Evolutionary conservation across 1,140 invertebrate species (phyloP).

Genomic region (Aethina tumida): DNA sequence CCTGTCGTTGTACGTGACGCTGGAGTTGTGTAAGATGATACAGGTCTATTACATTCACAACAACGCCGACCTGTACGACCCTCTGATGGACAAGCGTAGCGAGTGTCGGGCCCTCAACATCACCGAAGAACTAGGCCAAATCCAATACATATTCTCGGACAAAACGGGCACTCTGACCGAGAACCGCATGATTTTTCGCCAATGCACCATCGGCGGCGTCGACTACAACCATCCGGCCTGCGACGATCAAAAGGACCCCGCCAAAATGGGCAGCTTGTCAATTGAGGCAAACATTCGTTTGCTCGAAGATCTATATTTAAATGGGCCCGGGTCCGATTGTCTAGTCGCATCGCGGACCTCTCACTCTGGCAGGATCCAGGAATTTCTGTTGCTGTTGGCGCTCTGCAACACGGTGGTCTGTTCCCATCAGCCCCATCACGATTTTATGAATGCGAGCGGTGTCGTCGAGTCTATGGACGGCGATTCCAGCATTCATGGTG

Average conservation of each 20-base stretch:
- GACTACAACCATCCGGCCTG: conserved; percentile 70
- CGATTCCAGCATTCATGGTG: conserved; percentile 19
- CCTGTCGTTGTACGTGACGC: conserved; percentile 89
- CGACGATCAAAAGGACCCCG: background rate
- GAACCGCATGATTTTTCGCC: conserved; percentile 93
- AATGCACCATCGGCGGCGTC: conserved; percentile 78
- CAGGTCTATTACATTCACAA: conserved; percentile 95
- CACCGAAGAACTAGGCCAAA: conserved; percentile 92
- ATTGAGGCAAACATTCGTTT: conserved; percentile 56
- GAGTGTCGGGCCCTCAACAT: conserved; percentile 95
- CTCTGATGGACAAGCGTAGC: conserved; percentile 70
- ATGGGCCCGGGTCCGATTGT: conserved; percentile 26
- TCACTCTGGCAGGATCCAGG: conserved; percentile 53
- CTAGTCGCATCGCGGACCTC: conserved; percentile 20
- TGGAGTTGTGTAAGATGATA: conserved; percentile 93
- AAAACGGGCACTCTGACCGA: conserved; percentile 97
- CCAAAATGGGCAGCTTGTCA: conserved; percentile 15
- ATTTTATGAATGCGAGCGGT: conserved; percentile 76
- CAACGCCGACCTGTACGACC: conserved; percentile 79
- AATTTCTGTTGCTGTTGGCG: conserved; percentile 86
- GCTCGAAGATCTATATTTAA: conserved; percentile 52
- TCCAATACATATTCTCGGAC: conserved; percentile 94
- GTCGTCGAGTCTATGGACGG: conserved; percentile 22
- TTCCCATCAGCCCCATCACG: conserved; percentile 77
- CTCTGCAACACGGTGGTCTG: conserved; percentile 97